These are phyloP conservation scores for Melieria picta DNA, from an alignment of 2,888 invertebrate genomes.

Conservation along the genomic window DNA sequence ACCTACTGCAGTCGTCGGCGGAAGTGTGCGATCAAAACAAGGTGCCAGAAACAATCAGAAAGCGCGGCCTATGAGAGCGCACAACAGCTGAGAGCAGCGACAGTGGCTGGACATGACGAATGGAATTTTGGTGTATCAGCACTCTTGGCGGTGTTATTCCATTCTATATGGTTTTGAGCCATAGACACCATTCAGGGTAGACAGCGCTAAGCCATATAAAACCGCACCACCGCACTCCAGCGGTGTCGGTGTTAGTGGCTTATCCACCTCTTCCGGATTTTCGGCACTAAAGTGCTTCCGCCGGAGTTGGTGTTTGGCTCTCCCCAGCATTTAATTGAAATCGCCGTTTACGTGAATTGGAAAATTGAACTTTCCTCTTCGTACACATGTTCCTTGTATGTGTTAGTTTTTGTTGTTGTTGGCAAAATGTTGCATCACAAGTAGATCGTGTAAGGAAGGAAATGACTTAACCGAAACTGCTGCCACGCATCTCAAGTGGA, in stretches of 20 bases:
- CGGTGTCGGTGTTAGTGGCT: neutral
- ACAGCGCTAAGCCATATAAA: too few species aligned
- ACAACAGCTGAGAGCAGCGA: slow-evolving; percentile 9
- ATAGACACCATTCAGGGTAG: too few species aligned
- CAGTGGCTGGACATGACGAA: neutral
- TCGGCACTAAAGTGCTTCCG: slow-evolving; percentile 28
- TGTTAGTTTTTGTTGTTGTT: neutral
- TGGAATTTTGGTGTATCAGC: neutral
- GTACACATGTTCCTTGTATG: neutral
- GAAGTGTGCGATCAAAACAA: slow-evolving; percentile 28
- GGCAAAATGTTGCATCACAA: neutral
- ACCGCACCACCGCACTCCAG: too few species aligned
- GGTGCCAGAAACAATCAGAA: slow-evolving; percentile 19
- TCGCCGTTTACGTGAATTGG: slow-evolving; percentile 6
- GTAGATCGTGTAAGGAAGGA: slow-evolving; percentile 40
- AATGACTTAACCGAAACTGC: slow-evolving; percentile 53
- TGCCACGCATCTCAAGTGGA: slow-evolving; percentile 46
- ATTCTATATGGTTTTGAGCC: too few species aligned
- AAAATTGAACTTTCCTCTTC: slow-evolving; percentile 34
- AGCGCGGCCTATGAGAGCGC: neutral
- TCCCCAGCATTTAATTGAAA: slow-evolving; percentile 22
- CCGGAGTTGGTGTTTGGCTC: slow-evolving; percentile 5
- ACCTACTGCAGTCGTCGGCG: slow-evolving; percentile 15
- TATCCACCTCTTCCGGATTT: slow-evolving; percentile 30
- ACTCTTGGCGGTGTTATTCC: too few species aligned